A percentile compares a stretch with the other conserved stretches of the same genome.
These are phyloP conservation scores for Meghimatium bilineatum DNA, from an alignment of 2,888 invertebrate genomes.

Conservation along the genomic window DNA sequence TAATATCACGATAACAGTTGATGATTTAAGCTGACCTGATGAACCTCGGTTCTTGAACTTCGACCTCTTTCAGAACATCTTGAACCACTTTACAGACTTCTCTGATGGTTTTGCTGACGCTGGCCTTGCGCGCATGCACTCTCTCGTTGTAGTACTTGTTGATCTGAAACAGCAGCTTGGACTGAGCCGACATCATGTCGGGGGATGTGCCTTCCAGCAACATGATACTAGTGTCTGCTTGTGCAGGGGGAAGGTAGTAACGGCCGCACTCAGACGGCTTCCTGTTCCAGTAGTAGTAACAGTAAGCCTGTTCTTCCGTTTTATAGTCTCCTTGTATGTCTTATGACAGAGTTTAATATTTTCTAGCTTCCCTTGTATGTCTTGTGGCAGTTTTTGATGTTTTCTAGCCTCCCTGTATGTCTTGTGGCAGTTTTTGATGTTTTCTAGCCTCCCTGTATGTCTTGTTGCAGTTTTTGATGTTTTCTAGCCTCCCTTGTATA, in stretches of 20 bases:
- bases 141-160: conserved; percentile 95
- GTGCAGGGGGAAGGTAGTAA: not conserved
- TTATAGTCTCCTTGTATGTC: no score
- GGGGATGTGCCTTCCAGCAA: conserved; percentile 69
- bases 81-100: conserved; percentile 94
- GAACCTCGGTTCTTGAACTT: conserved; percentile 94
- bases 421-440: no score
- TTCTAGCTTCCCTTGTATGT: no score
- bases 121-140: conserved; percentile 90
- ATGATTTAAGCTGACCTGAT: conserved; percentile 81
- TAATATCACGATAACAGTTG: no score
- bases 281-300: not conserved
- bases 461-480: no score
- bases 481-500: no score
- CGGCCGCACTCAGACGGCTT: not conserved
- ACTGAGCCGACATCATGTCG: conserved; percentile 87
- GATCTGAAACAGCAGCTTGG: conserved; percentile 95
- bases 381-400: no score
- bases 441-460: no score
- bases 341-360: no score
- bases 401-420: no score
- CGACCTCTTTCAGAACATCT: conserved; percentile 95
- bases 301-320: conserved; percentile 4
- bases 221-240: conserved; percentile 53
- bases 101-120: conserved; percentile 88